Evolutionary conservation across 1,140 invertebrate species (phyloP).

Genomic region (Cyclina sinensis): DNA sequence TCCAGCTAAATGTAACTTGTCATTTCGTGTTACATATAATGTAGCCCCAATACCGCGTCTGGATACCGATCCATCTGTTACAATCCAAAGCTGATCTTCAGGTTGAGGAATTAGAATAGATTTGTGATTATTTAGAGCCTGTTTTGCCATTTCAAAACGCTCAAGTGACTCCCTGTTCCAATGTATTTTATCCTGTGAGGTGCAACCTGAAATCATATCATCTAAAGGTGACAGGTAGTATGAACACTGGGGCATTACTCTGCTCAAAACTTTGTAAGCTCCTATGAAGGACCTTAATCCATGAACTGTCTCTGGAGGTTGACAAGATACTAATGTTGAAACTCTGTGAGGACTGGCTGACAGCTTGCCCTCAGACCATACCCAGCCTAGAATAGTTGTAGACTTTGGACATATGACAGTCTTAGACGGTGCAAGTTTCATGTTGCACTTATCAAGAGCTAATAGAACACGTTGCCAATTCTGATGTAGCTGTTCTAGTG

Average conservation of each 20-base stretch:
- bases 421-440: slow-evolving; percentile 51
- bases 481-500: slow-evolving; percentile 12
- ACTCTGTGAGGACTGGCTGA: slow-evolving; percentile 68
- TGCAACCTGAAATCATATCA: slow-evolving; percentile 6
- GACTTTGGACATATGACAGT: slow-evolving; percentile 67
- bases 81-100: too few species aligned
- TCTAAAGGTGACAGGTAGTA: slow-evolving; percentile 17
- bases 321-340: slow-evolving; percentile 48
- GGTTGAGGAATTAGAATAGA: too few species aligned
- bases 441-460: slow-evolving; percentile 27
- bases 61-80: too few species aligned
- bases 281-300: slow-evolving; percentile 66
- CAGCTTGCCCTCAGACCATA: slow-evolving; percentile 48
- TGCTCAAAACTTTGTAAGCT: slow-evolving; percentile 65
- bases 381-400: slow-evolving; percentile 68
- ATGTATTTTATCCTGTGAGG: slow-evolving; percentile 50
- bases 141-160: slow-evolving; percentile 39
- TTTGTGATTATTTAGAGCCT: neutral
- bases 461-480: slow-evolving; percentile 28
- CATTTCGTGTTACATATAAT: too few species aligned
- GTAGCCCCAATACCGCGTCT: too few species aligned
- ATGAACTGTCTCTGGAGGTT: slow-evolving; percentile 56
- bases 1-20: too few species aligned
- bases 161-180: slow-evolving; percentile 14
- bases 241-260: slow-evolving; percentile 65